Conservation (phyloP, 2,797 vertebrate species). For the Syncerus caffer region DNA sequence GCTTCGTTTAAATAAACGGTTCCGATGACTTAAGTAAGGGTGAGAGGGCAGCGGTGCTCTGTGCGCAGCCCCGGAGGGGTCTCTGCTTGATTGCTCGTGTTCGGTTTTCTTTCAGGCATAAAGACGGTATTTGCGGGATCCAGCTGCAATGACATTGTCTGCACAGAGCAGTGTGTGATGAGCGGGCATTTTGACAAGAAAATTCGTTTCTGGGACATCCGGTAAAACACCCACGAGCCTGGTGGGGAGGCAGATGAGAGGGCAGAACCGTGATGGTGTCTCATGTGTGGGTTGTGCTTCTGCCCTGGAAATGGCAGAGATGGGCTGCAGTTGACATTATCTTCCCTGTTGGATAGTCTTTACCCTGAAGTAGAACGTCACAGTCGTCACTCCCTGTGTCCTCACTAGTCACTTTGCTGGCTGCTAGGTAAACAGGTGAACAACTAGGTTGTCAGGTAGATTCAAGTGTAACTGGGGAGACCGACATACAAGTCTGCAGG, state of each 20-base stretch:
- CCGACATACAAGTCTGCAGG: accelerated
- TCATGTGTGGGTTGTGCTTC: accelerated
- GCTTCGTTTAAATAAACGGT: not conserved
- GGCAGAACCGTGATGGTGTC: not conserved
- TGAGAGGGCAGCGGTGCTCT: not conserved
- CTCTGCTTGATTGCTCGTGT: not conserved
- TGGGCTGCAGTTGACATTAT: not conserved
- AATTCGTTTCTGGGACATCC: constrained; percentile 98
- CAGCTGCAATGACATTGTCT: constrained; percentile 98
- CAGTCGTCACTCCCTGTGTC: accelerated
- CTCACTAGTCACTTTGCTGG: not conserved
- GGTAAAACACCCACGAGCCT: constrained; percentile 80
- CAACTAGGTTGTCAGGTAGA: no score
- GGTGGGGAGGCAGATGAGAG: not conserved
- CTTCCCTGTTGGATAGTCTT: not conserved
- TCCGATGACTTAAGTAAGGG: accelerated
- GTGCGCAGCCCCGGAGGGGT: accelerated
- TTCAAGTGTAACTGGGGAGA: no score
- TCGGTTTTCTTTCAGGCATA: constrained; percentile 86
- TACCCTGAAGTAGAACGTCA: accelerated
- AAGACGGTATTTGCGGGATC: constrained; percentile 98
- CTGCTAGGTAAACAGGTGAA: not conserved
- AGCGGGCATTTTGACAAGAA: constrained; percentile 99
- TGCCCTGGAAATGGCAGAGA: not conserved
- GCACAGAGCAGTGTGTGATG: constrained; percentile 99